phyloP scores from a whole-genome alignment of 2,797 vertebrate genomes.

The Micrastur ruficollis region DNA sequence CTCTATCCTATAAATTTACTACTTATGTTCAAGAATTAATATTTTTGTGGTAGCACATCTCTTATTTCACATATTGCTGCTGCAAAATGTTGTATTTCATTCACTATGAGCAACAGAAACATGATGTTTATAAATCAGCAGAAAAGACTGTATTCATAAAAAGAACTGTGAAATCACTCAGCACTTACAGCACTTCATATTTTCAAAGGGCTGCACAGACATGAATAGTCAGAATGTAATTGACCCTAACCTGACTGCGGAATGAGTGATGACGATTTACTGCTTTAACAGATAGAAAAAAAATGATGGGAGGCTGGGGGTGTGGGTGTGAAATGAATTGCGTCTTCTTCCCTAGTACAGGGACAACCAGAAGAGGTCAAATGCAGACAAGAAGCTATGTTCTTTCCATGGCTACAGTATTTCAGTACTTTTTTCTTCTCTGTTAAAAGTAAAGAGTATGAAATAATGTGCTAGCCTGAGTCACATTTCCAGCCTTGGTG shows the following conservation, averaged over 20 bases:
- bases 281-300: not conserved
- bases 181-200: not conserved
- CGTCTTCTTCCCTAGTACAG: not conserved
- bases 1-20: not conserved
- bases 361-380: not conserved
- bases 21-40: not conserved
- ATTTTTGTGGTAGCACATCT: not conserved
- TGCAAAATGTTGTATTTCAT: not conserved
- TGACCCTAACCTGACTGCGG: not conserved
- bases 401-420: not conserved
- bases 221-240: not conserved
- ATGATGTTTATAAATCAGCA: not conserved
- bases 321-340: not conserved
- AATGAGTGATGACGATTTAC: not conserved
- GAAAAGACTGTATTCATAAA: not conserved
- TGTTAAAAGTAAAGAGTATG: not conserved
- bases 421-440: not conserved
- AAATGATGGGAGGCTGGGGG: not conserved
- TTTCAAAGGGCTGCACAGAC: not conserved
- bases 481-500: not conserved
- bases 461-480: not conserved
- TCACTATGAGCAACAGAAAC: not conserved
- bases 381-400: not conserved
- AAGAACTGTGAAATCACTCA: not conserved
- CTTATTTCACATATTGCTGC: not conserved